Percentiles rank a stretch among this genome's conserved stretches.
Evolutionary conservation across 2,113 vertebrate genomes (phyloP).

Genomic region (Isurus oxyrinchus): DNA sequence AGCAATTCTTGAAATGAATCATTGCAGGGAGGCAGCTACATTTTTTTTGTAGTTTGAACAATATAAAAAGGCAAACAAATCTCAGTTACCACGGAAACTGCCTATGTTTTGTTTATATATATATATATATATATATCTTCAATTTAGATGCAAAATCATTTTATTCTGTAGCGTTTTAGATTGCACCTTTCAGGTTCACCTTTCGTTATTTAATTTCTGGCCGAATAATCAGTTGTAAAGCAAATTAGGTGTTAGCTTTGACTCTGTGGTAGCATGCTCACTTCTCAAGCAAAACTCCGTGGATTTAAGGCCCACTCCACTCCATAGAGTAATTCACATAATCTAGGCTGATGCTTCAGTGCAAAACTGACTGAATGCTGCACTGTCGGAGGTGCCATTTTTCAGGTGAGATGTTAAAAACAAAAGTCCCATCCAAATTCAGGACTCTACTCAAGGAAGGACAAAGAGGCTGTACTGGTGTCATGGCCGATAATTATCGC

Average conservation of each 20-base stretch:
- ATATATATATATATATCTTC: neutral
- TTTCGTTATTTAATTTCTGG: neutral
- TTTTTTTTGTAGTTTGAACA: neutral
- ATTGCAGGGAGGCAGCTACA: neutral
- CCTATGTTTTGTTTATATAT: neutral
- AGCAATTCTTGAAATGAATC: neutral
- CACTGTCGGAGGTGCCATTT: neutral
- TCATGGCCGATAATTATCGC: neutral
- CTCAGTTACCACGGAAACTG: neutral
- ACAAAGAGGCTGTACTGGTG: neutral
- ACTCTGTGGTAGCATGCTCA: neutral
- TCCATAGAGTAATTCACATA: neutral
- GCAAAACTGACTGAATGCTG: neutral
- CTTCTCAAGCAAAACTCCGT: neutral
- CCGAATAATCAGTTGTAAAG: neutral
- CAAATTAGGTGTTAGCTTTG: neutral
- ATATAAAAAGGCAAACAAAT: neutral
- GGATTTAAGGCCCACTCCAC: neutral
- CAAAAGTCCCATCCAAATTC: neutral
- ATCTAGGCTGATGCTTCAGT: neutral
- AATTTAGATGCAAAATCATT: neutral
- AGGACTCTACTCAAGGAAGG: neutral
- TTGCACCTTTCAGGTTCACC: neutral
- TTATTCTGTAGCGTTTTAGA: neutral
- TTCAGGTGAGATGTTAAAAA: neutral